Evolutionary conservation across 2,797 vertebrate genomes (phyloP).

Genomic region (Catharus ustulatus): DNA sequence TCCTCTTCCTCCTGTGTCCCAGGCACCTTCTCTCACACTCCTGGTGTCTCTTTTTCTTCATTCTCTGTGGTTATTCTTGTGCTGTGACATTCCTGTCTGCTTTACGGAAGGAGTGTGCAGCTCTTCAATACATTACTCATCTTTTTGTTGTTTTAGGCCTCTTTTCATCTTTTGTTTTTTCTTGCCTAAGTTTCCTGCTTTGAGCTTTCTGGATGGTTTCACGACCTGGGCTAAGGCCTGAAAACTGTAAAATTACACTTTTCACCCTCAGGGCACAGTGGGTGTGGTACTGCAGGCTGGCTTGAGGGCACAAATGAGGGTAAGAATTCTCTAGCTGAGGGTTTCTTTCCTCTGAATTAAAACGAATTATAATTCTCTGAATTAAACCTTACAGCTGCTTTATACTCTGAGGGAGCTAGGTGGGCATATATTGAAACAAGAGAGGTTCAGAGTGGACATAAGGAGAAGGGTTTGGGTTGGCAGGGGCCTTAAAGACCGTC

Average conservation of each 20-base stretch:
- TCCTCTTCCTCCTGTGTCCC: slow-evolving; percentile 46
- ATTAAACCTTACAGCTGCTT: background rate
- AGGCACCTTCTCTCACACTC: background rate
- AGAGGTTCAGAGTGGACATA: background rate
- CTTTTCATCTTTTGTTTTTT: slow-evolving; percentile 65
- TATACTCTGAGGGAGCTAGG: background rate
- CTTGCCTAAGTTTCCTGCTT: slow-evolving; percentile 62
- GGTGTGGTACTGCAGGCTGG: background rate
- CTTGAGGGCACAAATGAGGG: background rate
- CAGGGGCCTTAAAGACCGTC: background rate
- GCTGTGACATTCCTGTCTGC: background rate
- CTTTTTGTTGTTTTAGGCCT: background rate
- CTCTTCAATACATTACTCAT: background rate
- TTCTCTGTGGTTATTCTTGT: background rate
- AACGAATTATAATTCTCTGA: background rate
- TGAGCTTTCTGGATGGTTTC: slow-evolving; percentile 42
- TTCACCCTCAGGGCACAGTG: background rate
- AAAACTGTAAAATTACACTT: background rate
- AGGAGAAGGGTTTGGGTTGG: background rate
- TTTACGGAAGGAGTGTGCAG: background rate
- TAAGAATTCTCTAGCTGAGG: background rate
- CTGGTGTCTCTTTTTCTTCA: background rate
- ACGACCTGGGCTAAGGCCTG: slow-evolving; percentile 38
- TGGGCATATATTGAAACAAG: background rate
- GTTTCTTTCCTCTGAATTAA: background rate